phyloP scores from a whole-genome alignment of 2,113 vertebrate species.

The Dicaeum eximium region DNA sequence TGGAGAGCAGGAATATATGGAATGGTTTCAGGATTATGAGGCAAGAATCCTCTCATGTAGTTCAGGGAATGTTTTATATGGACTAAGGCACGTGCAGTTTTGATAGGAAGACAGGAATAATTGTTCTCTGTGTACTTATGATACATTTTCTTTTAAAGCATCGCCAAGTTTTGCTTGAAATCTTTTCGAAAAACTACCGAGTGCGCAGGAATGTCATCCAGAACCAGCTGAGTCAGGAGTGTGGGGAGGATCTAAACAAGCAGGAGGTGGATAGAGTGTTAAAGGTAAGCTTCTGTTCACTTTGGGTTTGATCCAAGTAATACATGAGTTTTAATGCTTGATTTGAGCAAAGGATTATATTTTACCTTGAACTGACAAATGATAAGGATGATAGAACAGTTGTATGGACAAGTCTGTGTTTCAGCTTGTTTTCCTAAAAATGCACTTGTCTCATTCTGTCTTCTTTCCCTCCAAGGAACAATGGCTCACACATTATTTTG shows the following conservation, averaged over 20 bases:
- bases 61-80: neutral
- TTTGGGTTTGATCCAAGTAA: neutral
- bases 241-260: slow-evolving; percentile 85
- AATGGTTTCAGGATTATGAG: neutral
- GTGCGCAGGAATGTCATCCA: slow-evolving; percentile 87
- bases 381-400: neutral
- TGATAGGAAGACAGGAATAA: neutral
- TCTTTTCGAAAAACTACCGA: slow-evolving; percentile 90
- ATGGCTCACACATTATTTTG: neutral
- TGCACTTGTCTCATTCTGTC: neutral
- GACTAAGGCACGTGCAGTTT: neutral
- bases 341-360: neutral
- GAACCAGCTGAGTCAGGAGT: slow-evolving; percentile 81
- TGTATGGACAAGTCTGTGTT: neutral
- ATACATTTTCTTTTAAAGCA: slow-evolving; percentile 72
- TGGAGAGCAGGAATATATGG: neutral
- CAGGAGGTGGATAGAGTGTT: slow-evolving; percentile 90
- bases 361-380: neutral
- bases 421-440: neutral
- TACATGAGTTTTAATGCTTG: neutral
- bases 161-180: slow-evolving; percentile 88
- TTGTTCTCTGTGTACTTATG: neutral
- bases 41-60: neutral
- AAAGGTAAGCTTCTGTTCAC: slow-evolving; percentile 72
- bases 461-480: neutral